These are phyloP conservation scores for Drosophila kambysellisi DNA, from an alignment of 2,888 invertebrate genomes.

Conservation along the genomic window DNA sequence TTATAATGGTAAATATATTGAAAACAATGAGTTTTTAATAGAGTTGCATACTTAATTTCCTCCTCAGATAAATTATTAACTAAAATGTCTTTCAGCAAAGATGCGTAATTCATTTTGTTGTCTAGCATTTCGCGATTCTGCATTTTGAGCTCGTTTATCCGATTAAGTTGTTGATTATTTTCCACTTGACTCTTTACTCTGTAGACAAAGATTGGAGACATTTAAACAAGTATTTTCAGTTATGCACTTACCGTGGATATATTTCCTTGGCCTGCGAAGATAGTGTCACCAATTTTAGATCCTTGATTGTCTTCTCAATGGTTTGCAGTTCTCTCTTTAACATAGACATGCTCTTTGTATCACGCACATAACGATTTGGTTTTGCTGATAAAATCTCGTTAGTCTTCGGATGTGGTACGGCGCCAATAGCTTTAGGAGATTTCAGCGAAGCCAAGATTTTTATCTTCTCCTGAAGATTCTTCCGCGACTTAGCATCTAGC, in stretches of 20 bases:
- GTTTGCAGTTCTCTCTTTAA: constrained; percentile 74
- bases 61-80: constrained; percentile 80
- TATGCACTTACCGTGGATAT: constrained; percentile 76
- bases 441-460: constrained; percentile 6
- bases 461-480: constrained; percentile 47
- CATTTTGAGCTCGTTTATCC: constrained; percentile 66
- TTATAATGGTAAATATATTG: not conserved
- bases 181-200: constrained; percentile 79
- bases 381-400: constrained; percentile 34
- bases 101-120: constrained; percentile 69
- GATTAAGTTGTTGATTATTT: constrained; percentile 77
- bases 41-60: constrained; percentile 72
- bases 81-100: constrained; percentile 68
- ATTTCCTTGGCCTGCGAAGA: constrained; percentile 82
- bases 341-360: constrained; percentile 81
- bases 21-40: not conserved
- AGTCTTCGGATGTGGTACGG: not conserved
- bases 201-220: not conserved
- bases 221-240: no score
- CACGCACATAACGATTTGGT: constrained; percentile 80
- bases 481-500: constrained; percentile 70
- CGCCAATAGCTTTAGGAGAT: not conserved
- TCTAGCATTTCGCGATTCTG: constrained; percentile 63
- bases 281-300: constrained; percentile 80
- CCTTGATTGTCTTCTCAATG: constrained; percentile 81